A percentile compares a stretch with the other conserved stretches of the same genome.
phyloP scores from a whole-genome alignment of 1,140 invertebrate species.

The Pseudomyrmex concolor region DNA sequence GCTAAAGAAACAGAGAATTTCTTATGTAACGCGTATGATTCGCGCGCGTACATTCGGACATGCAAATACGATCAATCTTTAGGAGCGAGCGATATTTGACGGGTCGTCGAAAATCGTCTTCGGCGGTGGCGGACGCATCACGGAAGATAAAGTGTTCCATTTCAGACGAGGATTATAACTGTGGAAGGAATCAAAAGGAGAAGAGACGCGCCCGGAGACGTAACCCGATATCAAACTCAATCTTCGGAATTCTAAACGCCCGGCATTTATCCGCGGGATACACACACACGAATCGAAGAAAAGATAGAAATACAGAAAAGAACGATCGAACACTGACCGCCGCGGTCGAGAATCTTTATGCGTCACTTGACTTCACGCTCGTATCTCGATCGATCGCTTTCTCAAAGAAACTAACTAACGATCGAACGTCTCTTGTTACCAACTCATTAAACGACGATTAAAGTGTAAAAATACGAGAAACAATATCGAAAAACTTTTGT shows the following conservation, averaged over 20 bases:
- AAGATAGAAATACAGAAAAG: slow-evolving; percentile 70
- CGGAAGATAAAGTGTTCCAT: slow-evolving; percentile 80
- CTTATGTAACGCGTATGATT: background rate
- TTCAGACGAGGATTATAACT: slow-evolving; percentile 82
- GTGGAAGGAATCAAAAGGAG: slow-evolving; percentile 80
- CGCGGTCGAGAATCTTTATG: slow-evolving; percentile 75
- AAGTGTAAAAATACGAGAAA: slow-evolving; percentile 48
- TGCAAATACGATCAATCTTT: slow-evolving; percentile 12
- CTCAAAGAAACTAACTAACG: slow-evolving; percentile 53
- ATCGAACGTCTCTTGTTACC: slow-evolving; percentile 75
- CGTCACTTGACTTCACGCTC: slow-evolving; percentile 75
- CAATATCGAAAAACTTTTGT: background rate
- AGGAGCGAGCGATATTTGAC: background rate
- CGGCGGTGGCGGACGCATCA: background rate
- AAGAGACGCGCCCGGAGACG: slow-evolving; percentile 71
- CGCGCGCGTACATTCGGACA: background rate
- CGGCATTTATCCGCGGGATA: slow-evolving; percentile 27
- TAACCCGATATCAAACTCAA: slow-evolving; percentile 82
- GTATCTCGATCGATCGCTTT: slow-evolving; percentile 73
- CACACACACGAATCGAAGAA: slow-evolving; percentile 24
- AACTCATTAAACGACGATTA: slow-evolving; percentile 40
- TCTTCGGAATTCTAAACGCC: slow-evolving; percentile 78
- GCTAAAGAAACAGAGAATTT: background rate
- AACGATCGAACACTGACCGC: slow-evolving; percentile 33
- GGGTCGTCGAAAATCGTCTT: slow-evolving; percentile 12